Base-by-base conservation (phyloP, 2,797 vertebrate species). In the Xenops minutus region DNA sequence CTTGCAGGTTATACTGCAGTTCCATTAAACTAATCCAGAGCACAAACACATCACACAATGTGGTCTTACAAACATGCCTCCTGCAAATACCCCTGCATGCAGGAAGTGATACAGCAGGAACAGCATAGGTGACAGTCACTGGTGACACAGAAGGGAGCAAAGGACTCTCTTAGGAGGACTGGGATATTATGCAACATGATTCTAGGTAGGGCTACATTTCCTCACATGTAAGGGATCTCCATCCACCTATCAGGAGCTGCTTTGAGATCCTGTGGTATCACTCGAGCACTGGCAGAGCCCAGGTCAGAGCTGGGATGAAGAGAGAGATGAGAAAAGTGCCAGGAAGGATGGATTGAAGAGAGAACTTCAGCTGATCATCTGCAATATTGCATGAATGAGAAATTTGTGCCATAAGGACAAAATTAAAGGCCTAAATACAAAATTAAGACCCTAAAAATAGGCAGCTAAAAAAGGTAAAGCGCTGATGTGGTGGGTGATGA, bases 11-110 rank as follows among this genome's bases (percentile, higher is more conserved):
- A 73, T 71, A 83, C 12, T 79, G 78, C 67, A 61, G 75, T 92
- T 87, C 81, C 89, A 94, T 93, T 94, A 92, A 95, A n/a, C 67
- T 95, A 96, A 88, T 94, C 80, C 90, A 83, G 56, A 83, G 64
- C 77, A 90, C 41, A 95, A 92, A 88, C 77, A 94, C n/a, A 62
- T 54, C n/a, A 11, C 46, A 81, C n/a, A 48, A 20, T 62, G 30
- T 80, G 43, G 48, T 30, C 61, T 84, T 71, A 59, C 67, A 81
- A 95, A 80, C 41, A 86, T 0, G 0, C 4, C 73, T 86, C 80
- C 14, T 2, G 30, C 89, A 79, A 95, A 96, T 87, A 66, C 10
- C 9, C 76, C 89, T n/a, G 48, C 41, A 58, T 61, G 39, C 77
- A 87, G 93, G 96, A 95, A 97, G 89, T 15, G 36, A 74, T 92